Evolutionary conservation across 2,113 vertebrate genomes (phyloP), one percentile per base, ranked within the genome.

Genomic region (Oxyruncus cristatus): DNA sequence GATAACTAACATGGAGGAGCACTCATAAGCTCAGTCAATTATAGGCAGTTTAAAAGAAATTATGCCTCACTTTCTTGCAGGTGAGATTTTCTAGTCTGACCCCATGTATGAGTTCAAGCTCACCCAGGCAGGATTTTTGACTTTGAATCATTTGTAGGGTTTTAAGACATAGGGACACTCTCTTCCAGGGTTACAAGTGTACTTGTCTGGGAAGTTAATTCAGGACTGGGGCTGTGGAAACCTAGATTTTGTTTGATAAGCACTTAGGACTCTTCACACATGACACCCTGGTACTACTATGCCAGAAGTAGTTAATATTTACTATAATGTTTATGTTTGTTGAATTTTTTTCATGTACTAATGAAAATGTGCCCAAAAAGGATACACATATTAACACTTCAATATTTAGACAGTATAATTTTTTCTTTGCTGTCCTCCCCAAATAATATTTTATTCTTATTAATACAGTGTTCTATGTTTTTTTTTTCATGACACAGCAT

Each of bases 51-150:
- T 68, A 74, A 22, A 18, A 74, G 28, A 70, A 85, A 68, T 28
- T 21, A 22, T 0, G 0, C 17, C 17, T 85, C 5, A 3, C 2
- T 53, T 68, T 28, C 33, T 42, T 63, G 23, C 20, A 49, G 15
- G 11, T 37, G 13, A 33, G 11, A 59, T 53, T 73, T 68, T 82
- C 32, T 68, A 30, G 23, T n/a, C 47, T 81, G 32, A 53, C 7
- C 12, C 18, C 9, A 18, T 5, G 8, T 37, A 11, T 16, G n/a
- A 93, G 11, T 44, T 72, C 37, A 42, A 32, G 16, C 11, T 84
- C n/a, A 67, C 6, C 5, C 21, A 89, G 33, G 21, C 19, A 77
- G 12, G 8, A 19, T 70, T 18, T 39, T 58, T 62, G 14, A 52
- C 14, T 42, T 47, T 73, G 13, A 63, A 59, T 53, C 4, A 18